Evolutionary conservation across 1,140 invertebrate species (phyloP), one percentile per base, ranked within the genome.

Genomic region (Diplogasteroides magnus): DNA sequence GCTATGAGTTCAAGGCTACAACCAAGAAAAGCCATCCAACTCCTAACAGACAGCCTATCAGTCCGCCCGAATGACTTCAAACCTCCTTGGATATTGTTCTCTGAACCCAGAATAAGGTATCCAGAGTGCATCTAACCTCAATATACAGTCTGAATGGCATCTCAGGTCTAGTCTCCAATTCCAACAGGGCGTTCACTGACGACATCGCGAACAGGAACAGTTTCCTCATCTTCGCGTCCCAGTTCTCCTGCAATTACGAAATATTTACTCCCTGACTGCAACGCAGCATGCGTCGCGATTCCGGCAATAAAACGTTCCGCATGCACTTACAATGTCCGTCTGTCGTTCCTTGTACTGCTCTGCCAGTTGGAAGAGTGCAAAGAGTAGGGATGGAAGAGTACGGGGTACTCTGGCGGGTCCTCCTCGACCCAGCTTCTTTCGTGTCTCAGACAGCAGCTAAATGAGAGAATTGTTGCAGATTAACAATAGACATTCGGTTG

Each of bases 121-220:
- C 11, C 1, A 67, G 11, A 57, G 15, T 56, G 14, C 11, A 23
- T n/a, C 29, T 56, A 56, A 94, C 95, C 84, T 98, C 94, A 0
- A 97, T 86, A 84, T 95, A 98, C 27, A 99, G 83, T 80, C 94
- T 88, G 11, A 98, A 84, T 0, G 94, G 92, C 67, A 98, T 83
- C 80, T 98, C 95, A 0, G 93, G 90, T 56, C 94, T 86, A 76
- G 87, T 87, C 19, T 78, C 76, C 83, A 95, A 92, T 0, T 97
- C 97, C 68, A 93, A 91, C 55, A 99, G 84, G 37, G 91, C 90
- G 28, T 88, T 90, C 71, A 98, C 96, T 1, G 93, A 97, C 72
- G 91, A 89, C 82, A 97, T 93, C 81, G 93, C 97, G 83, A 97
- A 98, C 82, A 96, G 91, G 84, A 98, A 97, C 63, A 98, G 95